A percentile compares a stretch with the other conserved stretches of the same genome.
Evolutionary conservation across 2,113 vertebrate species (phyloP).

Genomic region (Mustela lutreola): DNA sequence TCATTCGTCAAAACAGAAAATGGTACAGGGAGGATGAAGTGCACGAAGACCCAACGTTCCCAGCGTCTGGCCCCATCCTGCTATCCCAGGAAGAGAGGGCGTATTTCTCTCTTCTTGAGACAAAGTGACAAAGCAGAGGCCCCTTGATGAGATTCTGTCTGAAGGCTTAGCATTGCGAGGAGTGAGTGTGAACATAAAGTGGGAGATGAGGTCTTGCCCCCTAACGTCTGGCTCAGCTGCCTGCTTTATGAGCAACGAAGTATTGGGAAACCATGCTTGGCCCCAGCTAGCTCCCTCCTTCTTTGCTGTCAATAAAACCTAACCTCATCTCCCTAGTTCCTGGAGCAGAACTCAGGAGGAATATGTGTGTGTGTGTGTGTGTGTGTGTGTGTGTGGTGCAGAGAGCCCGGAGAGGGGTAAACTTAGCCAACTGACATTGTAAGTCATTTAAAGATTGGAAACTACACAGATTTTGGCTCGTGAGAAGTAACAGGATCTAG

Average conservation of each 20-base stretch:
- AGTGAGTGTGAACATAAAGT: background rate
- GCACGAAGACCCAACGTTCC: background rate
- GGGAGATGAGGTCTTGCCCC: background rate
- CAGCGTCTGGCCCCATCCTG: rapidly evolving
- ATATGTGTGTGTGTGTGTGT: background rate
- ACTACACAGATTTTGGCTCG: background rate
- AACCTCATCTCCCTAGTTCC: background rate
- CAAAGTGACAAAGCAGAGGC: background rate
- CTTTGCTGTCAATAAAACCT: background rate
- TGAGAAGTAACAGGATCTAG: constrained; percentile 23
- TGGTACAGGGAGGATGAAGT: background rate
- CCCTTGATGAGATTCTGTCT: background rate
- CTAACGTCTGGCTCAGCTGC: background rate
- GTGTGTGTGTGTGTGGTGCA: too few relatives aligned
- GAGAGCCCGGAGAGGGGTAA: rapidly evolving
- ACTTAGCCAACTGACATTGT: background rate
- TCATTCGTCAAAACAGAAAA: background rate
- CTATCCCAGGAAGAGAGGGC: background rate
- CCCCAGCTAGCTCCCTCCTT: background rate
- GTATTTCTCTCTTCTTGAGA: background rate
- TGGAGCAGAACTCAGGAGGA: background rate
- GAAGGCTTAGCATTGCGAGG: background rate
- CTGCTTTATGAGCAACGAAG: background rate
- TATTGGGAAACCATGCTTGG: background rate
- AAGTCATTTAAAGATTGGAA: background rate